Base-by-base conservation (phyloP, 2,797 vertebrate genomes). In the Myotis planiceps region DNA sequence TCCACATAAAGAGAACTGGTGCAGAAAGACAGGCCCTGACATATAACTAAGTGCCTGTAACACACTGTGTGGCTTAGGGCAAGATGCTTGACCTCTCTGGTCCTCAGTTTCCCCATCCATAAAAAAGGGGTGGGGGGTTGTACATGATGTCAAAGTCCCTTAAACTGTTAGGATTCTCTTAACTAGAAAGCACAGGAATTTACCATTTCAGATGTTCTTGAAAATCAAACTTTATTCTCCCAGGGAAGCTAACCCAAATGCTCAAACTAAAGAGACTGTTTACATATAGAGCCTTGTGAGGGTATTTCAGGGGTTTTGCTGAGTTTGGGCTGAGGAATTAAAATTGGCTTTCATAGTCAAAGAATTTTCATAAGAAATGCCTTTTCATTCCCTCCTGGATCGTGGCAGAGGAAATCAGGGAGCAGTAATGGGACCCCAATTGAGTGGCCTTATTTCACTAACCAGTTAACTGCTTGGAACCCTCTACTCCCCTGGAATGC, bases 401-500 rank as follows among this genome's bases (percentile, higher is more conserved):
- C 58, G 49, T 5, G 49, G 76, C 55, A 93, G 92, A 82, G 79
- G 63, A 78, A 94, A 81, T 85, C 80, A 92, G 39, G 63, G 55
- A 39, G 66, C 78, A 63, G 39, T 66, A 49, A 81, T 19, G 63
- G 85, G 86, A 76, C 63, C 60, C 60, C 60, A 90, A 32, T 1
- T 58, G 39, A 94, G 39, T 39, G 47, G 65, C 49, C 65, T 39
- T 65, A 87, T 60, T 89, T 93, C 76, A 91, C 78, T 92, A 47
- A 47, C 58, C 34, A 82, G 63, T 84, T 90, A 96, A 66, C 60
- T 74, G 53, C 63, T 47, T 95, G 87, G 82, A 96, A 89, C 47
- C 12, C 27, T 90, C 83, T 95, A 47, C 39, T 75, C 65, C 82
- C 78, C 63, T 45, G n/a, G 74, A 92, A 95, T 68, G 80, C 76